Conservation (phyloP, 1,140 invertebrate species). For the Eubasilissa regina region DNA sequence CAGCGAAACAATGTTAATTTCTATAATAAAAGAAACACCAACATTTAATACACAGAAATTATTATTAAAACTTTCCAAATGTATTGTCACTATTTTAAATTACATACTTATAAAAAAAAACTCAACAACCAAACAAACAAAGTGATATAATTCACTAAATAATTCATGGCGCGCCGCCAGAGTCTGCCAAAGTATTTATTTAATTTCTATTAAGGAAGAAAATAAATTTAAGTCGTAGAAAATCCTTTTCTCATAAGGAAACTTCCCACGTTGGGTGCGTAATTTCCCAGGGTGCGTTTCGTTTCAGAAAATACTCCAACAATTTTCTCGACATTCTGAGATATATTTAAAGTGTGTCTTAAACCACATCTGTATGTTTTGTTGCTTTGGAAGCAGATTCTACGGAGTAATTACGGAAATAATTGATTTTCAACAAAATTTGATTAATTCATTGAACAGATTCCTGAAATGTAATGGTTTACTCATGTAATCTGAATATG, state of each 20-base stretch:
- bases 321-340: slow-evolving; percentile 1
- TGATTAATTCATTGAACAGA: too few species aligned
- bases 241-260: slow-evolving; percentile 12
- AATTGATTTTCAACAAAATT: too few species aligned
- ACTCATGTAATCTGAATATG: too few species aligned
- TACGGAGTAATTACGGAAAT: too few species aligned
- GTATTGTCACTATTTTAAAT: background rate
- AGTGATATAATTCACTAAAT: slow-evolving; percentile 27
- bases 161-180: slow-evolving; percentile 20
- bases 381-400: too few species aligned
- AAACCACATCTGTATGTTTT: too few species aligned
- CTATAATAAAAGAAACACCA: background rate
- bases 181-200: slow-evolving; percentile 36
- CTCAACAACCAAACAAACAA: slow-evolving; percentile 16
- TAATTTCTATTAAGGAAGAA: slow-evolving; percentile 28
- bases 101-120: background rate
- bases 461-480: too few species aligned
- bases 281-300: slow-evolving; percentile 6
- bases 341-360: background rate
- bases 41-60: background rate
- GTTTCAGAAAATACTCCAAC: slow-evolving; percentile 22
- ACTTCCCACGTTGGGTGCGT: slow-evolving; percentile 6
- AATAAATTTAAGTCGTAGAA: slow-evolving; percentile 31
- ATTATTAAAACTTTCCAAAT: background rate
- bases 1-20: slow-evolving; percentile 4